Conservation (phyloP, 64 coral and sea anemone species). For the Hydrozoanthus tunicans region DNA sequence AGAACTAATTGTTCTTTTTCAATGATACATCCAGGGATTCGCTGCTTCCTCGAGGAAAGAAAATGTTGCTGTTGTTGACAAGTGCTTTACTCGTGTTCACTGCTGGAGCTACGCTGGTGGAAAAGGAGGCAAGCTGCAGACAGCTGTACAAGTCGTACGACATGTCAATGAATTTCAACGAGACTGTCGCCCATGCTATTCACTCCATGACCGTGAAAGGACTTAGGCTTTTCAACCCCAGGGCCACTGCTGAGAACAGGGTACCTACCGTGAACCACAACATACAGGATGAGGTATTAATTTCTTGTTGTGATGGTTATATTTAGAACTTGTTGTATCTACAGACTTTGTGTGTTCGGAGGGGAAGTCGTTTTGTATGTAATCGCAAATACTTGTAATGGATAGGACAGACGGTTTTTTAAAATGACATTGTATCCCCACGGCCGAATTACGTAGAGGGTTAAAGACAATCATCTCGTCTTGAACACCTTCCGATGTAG, state of each 20-base stretch:
- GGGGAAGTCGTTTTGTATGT: too few relatives aligned
- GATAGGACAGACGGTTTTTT: too few relatives aligned
- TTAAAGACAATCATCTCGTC: too few relatives aligned
- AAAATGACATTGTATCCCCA: too few relatives aligned
- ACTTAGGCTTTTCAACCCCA: slow-evolving; percentile 71
- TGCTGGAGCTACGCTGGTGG: background rate
- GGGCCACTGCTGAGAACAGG: slow-evolving; percentile 57
- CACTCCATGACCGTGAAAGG: slow-evolving; percentile 88
- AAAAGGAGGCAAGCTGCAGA: slow-evolving; percentile 17
- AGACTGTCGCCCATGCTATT: slow-evolving; percentile 75
- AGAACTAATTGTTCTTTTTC: background rate
- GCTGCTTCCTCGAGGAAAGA: background rate
- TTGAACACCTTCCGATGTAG: too few relatives aligned
- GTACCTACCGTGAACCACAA: slow-evolving; percentile 79
- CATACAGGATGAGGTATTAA: slow-evolving; percentile 70
- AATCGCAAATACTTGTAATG: too few relatives aligned
- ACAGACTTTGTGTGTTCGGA: too few relatives aligned
- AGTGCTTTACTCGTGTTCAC: background rate
- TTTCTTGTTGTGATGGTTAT: too few relatives aligned
- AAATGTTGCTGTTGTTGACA: slow-evolving; percentile 19
- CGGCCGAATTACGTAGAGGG: too few relatives aligned
- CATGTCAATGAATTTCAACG: slow-evolving; percentile 77
- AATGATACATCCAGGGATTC: background rate
- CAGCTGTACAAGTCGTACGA: slow-evolving; percentile 62
- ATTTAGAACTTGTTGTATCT: too few relatives aligned